Evolutionary conservation across 2,888 invertebrate species (phyloP), one percentile per base, ranked within the genome.

Genomic region (Biston betularia): DNA sequence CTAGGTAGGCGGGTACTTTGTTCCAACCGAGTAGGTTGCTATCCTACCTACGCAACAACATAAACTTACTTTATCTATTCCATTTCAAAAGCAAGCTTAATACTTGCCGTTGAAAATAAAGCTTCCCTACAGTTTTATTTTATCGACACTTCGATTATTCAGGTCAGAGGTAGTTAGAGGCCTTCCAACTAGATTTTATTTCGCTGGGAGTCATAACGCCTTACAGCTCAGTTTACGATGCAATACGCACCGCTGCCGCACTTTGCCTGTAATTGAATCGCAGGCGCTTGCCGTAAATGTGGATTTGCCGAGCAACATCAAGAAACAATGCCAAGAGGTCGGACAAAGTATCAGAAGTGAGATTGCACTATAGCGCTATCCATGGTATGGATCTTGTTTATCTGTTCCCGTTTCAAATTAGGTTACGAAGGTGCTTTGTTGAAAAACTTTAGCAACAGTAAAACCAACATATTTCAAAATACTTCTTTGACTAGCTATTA

Each of bases 241-340:
- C 88, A 89, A 89, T 88, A 90, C 89, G 89, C 89, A 88, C 86
- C 81, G 80, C 75, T 76, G 77, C 81, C 84, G 82, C 86, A 89
- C 87, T 90, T 92, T 90, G 90, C 91, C 79, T 81, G 86, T 90
- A 90, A 91, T 90, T 90, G 86, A 90, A 90, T 89, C 75, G 87
- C 89, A 92, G 92, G 91, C 89, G 89, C 81, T 87, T 77, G 79
- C 82, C 82, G 82, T 86, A 86, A 89, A 90, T 79, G 83, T 76
- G 83, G 86, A 85, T 85, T 87, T 85, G 78, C 78, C 73, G 75
- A 12, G 58, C 34, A 78, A 80, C 79, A 78, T 75, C 75, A 78
- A 83, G 79, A 82, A 84, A 84, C 83, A 85, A 81, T 63, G 63
- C 63, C 74, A 71, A 72, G 71, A 69, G 70, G 66, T 68, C 52